Conservation (phyloP, 2,113 vertebrate species). For the Romanogobio albipinnatus region DNA sequence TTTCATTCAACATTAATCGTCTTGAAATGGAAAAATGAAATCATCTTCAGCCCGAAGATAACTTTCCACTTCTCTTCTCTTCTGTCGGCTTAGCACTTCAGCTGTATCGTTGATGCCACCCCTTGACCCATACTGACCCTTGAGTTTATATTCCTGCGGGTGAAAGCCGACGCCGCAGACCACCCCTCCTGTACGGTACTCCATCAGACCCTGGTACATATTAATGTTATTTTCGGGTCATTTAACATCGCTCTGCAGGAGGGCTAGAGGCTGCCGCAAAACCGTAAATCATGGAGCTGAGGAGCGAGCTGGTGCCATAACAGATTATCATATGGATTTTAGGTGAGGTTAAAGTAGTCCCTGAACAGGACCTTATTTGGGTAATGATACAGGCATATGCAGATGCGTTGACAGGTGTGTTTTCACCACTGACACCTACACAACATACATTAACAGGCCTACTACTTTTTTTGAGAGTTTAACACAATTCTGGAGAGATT, state of each 20-base stretch:
- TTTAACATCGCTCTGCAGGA: conserved; percentile 77
- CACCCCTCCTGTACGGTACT: conserved; percentile 76
- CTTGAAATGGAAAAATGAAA: neutral
- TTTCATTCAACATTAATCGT: neutral
- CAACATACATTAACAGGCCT: neutral
- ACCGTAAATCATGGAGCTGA: conserved; percentile 78
- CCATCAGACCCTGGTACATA: conserved; percentile 70
- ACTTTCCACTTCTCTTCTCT: neutral
- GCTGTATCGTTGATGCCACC: conserved; percentile 52
- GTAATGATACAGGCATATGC: conserved; percentile 62
- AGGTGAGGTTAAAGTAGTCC: conserved; percentile 23
- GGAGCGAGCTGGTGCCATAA: conserved; percentile 78
- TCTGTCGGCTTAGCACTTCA: conserved; percentile 17
- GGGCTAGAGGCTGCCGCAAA: conserved; percentile 70
- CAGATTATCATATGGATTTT: conserved; percentile 72
- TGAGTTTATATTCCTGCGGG: conserved; percentile 74
- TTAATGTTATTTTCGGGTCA: conserved; percentile 81
- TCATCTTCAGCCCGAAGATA: neutral
- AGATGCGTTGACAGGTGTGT: neutral
- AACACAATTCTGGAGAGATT: neutral
- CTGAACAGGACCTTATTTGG: conserved; percentile 5
- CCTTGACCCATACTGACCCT: conserved; percentile 75
- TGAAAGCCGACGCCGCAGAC: conserved; percentile 72
- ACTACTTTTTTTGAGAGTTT: neutral
- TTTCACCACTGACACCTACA: conserved; percentile 15